Percentiles rank a stretch among this genome's conserved stretches.
Conservation (phyloP, 2,113 vertebrate species). For the Ovis aries region DNA sequence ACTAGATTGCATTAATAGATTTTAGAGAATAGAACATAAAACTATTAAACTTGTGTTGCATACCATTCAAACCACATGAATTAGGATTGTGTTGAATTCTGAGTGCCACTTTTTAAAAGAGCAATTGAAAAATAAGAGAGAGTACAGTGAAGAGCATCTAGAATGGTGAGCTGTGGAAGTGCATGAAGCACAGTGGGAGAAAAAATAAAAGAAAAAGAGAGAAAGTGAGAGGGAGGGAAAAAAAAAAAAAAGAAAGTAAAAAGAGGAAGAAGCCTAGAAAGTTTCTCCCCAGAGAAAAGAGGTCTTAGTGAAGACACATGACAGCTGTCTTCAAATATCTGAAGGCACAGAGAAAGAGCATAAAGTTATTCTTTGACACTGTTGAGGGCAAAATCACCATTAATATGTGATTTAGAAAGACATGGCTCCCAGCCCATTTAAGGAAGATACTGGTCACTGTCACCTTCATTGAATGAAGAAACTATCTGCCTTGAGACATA, state of each 20-base stretch:
- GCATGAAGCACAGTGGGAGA: background rate
- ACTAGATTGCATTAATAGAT: background rate
- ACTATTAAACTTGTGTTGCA: background rate
- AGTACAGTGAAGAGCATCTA: background rate
- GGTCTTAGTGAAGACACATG: background rate
- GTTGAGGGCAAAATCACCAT: background rate
- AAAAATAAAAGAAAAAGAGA: background rate
- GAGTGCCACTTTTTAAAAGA: background rate
- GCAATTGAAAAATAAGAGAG: background rate
- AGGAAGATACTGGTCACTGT: background rate
- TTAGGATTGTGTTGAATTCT: background rate
- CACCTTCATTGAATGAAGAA: background rate
- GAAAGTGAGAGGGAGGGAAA: background rate
- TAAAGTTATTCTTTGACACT: background rate
- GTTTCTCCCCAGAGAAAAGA: background rate
- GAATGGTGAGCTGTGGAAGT: background rate
- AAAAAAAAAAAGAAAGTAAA: no score
- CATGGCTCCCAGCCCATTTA: background rate
- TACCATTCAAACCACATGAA: background rate
- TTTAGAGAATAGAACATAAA: background rate
- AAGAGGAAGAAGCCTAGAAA: background rate
- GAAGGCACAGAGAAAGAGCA: background rate
- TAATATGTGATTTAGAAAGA: background rate
- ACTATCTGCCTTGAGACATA: background rate
- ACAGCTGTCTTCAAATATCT: slow-evolving; percentile 21